A percentile compares a stretch with the other conserved stretches of the same genome.
Evolutionary conservation across 2,888 invertebrate species (phyloP).

Genomic region (Agrypnus murinus): DNA sequence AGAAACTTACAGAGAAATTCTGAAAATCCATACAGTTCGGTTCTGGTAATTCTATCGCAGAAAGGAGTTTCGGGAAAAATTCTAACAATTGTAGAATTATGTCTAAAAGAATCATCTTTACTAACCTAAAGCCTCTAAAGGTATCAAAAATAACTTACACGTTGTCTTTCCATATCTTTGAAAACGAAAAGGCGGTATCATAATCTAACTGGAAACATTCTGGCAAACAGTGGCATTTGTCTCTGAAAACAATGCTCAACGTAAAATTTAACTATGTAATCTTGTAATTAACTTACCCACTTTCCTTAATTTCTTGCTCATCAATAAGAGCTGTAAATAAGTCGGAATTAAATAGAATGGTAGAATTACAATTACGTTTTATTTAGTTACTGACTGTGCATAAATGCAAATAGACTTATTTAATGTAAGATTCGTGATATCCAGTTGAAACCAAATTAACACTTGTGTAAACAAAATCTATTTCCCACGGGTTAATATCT

Average conservation of each 20-base stretch:
- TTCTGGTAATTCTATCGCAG: not conserved
- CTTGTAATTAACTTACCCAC: too few species aligned
- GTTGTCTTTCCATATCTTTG: not conserved
- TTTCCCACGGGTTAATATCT: too few species aligned
- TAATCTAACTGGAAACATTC: conserved; percentile 1
- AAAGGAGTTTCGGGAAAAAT: not conserved
- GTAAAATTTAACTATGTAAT: too few species aligned
- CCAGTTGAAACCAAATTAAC: too few species aligned
- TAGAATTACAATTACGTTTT: too few species aligned
- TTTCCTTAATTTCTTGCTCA: too few species aligned
- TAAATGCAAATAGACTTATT: too few species aligned
- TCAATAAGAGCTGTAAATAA: too few species aligned
- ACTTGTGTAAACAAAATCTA: too few species aligned
- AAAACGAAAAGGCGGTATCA: not conserved
- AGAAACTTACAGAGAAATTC: not conserved
- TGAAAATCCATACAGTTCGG: not conserved
- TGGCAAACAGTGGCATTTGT: not conserved
- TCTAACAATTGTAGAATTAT: not conserved
- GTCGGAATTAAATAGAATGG: too few species aligned
- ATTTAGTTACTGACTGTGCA: too few species aligned
- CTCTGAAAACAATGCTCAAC: not conserved
- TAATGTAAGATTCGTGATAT: too few species aligned
- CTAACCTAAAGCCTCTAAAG: not conserved
- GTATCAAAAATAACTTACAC: not conserved
- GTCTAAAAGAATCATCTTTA: not conserved